Evolutionary conservation across 2,888 invertebrate genomes (phyloP).

Genomic region (Allacma fusca): DNA sequence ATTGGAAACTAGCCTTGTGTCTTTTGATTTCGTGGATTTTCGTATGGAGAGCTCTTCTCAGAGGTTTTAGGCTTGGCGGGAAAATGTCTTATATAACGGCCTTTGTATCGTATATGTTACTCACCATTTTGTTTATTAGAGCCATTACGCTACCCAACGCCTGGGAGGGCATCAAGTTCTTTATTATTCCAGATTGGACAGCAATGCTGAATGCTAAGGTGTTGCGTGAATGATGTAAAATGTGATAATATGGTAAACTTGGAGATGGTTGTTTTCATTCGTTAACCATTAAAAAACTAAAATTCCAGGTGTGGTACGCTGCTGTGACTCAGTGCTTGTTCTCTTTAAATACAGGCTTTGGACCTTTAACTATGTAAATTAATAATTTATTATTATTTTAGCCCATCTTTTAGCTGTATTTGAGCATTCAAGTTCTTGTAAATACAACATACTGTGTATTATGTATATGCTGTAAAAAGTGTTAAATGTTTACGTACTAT

Average conservation of each 20-base stretch:
- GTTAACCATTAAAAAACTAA: too few species aligned
- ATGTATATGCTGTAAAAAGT: too few species aligned
- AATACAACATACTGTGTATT: too few species aligned
- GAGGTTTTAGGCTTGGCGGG: constrained; percentile 78
- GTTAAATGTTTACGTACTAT: too few species aligned
- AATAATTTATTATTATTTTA: neutral
- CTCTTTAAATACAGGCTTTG: neutral
- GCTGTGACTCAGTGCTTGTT: constrained; percentile 2
- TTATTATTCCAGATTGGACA: constrained; percentile 79
- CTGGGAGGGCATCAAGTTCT: constrained; percentile 77
- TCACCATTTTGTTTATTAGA: constrained; percentile 75
- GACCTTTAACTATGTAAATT: constrained; percentile 6
- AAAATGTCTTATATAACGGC: constrained; percentile 77
- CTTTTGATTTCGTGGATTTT: constrained; percentile 14
- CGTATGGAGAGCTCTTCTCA: constrained; percentile 71
- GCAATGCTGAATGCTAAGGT: constrained; percentile 75
- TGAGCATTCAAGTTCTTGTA: too few species aligned
- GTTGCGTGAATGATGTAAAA: neutral
- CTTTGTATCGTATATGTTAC: constrained; percentile 80
- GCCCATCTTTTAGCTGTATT: too few species aligned
- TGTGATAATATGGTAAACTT: neutral
- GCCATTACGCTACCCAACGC: constrained; percentile 73
- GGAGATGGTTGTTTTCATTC: neutral
- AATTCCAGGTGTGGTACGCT: neutral
- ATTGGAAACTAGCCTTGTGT: neutral